Percentiles rank a stretch among this genome's conserved stretches.
These are phyloP conservation scores for Andrena flavipes DNA, from an alignment of 2,888 invertebrate species.

Conservation along the genomic window DNA sequence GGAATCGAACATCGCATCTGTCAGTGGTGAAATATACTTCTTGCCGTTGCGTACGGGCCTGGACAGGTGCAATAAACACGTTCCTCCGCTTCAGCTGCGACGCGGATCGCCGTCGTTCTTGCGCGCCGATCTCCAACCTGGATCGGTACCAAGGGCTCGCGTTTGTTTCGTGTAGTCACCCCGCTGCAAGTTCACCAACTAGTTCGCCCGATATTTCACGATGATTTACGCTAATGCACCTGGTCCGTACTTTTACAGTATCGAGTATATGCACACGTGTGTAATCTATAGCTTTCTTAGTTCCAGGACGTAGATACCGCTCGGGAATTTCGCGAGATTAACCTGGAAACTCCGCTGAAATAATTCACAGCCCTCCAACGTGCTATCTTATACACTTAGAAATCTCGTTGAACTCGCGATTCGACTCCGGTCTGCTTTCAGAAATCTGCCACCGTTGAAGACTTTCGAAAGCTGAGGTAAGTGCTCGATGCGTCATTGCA, in stretches of 20 bases:
- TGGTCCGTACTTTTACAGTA: conserved; percentile 50
- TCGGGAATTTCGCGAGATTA: conserved; percentile 15
- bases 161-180: conserved; percentile 21
- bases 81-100: conserved; percentile 51
- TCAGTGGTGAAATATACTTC: conserved; percentile 45
- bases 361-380: conserved; percentile 1
- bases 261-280: conserved; percentile 33
- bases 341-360: background rate
- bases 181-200: conserved; percentile 10
- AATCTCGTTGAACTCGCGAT: background rate
- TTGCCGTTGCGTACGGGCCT: conserved; percentile 21
- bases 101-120: conserved; percentile 26
- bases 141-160: conserved; percentile 6
- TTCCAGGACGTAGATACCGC: conserved; percentile 10
- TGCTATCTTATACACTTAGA: background rate
- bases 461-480: background rate
- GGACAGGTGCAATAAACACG: conserved; percentile 52
- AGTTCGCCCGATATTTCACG: conserved; percentile 39
- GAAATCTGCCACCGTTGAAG: background rate
- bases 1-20: conserved; percentile 38
- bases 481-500: background rate
- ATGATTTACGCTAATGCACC: conserved; percentile 66
- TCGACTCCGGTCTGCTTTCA: background rate
- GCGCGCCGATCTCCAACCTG: conserved; percentile 33
- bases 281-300: conserved; percentile 44